Conservation (phyloP, 2,797 vertebrate genomes). For the Enteromius afrohamiltoni region DNA sequence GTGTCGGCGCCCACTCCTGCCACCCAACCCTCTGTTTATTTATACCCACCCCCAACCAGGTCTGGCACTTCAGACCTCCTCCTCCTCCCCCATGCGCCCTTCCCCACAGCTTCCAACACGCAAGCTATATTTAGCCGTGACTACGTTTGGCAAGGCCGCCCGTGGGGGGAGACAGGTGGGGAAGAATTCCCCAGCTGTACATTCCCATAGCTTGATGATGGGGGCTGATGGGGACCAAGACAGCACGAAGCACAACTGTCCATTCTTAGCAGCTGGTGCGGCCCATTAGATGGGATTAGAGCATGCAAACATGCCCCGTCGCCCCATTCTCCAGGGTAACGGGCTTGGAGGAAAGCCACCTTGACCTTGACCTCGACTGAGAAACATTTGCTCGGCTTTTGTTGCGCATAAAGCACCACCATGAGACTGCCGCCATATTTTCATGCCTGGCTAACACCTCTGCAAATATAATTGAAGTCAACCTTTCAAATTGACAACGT, state of each 20-base stretch:
- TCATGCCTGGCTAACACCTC: constrained; percentile 3
- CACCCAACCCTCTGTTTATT: constrained; percentile 42
- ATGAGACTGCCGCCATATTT: not conserved
- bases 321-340: constrained; percentile 34
- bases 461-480: not conserved
- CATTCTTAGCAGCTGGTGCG: constrained; percentile 50
- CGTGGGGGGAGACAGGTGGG: constrained; percentile 64
- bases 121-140: constrained; percentile 59
- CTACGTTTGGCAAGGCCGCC: constrained; percentile 40
- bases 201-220: constrained; percentile 56
- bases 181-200: constrained; percentile 67
- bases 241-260: constrained; percentile 57
- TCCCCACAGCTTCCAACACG: constrained; percentile 41
- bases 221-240: constrained; percentile 37
- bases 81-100: constrained; percentile 25
- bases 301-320: constrained; percentile 47
- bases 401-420: constrained; percentile 1
- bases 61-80: constrained; percentile 35
- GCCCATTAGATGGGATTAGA: constrained; percentile 61
- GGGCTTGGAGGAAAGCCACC: constrained; percentile 34
- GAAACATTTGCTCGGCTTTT: constrained; percentile 50
- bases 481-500: constrained; percentile 27
- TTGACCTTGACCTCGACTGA: constrained; percentile 56
- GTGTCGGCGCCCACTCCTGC: constrained; percentile 21
- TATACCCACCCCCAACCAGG: constrained; percentile 46